Conservation (phyloP, 2,113 vertebrate species). For the Leptobrachium leishanense region DNA sequence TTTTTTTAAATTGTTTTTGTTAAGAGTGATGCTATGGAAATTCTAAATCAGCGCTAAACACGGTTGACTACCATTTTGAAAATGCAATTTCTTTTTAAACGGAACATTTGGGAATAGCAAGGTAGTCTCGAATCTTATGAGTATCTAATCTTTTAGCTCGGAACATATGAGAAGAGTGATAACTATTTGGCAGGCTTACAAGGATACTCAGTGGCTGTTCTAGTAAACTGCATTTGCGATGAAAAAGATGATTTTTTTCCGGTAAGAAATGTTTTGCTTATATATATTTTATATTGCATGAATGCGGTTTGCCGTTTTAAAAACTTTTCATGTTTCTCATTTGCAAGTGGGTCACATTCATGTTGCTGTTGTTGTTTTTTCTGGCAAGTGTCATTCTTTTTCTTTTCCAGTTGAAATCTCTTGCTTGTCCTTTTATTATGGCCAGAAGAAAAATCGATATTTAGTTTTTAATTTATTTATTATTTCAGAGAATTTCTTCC, state of each 20-base stretch:
- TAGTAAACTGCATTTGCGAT: conserved; percentile 3
- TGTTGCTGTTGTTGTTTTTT: conserved; percentile 18
- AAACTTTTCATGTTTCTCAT: neutral
- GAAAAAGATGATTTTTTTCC: neutral
- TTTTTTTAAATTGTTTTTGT: too few relatives aligned
- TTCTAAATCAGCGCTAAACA: neutral
- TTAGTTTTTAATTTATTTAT: neutral
- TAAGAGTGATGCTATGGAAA: too few relatives aligned
- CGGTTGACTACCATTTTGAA: conserved; percentile 15
- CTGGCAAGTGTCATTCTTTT: neutral
- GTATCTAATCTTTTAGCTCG: neutral
- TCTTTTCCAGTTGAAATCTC: neutral
- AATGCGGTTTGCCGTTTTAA: neutral
- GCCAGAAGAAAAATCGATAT: conserved; percentile 6
- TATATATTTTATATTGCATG: neutral
- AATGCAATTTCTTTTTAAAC: conserved; percentile 13
- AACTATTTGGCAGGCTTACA: neutral
- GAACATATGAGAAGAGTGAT: conserved; percentile 5
- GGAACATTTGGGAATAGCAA: conserved; percentile 2
- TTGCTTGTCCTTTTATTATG: conserved; percentile 8
- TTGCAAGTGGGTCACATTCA: conserved; percentile 7
- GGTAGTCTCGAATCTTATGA: neutral
- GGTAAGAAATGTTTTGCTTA: neutral
- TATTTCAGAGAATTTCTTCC: neutral
- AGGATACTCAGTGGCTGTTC: neutral